These are phyloP conservation scores for Myotis brandtii DNA, from an alignment of 2,113 vertebrate species.

Conservation along the genomic window DNA sequence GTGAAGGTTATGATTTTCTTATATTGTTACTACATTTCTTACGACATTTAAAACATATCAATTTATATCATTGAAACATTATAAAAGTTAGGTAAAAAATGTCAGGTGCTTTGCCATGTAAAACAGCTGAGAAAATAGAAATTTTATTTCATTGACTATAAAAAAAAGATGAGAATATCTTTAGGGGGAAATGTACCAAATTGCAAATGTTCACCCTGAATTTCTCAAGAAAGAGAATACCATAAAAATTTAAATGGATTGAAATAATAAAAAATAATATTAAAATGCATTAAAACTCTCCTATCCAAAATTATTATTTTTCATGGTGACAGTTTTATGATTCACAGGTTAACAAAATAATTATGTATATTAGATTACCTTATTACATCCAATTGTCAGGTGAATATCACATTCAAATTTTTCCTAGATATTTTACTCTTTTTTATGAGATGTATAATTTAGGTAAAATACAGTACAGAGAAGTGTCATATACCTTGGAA, in stretches of 20 bases:
- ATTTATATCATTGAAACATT: not conserved
- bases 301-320: conserved; percentile 65
- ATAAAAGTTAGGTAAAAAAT: not conserved
- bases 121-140: not conserved
- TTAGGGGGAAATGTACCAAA: not conserved
- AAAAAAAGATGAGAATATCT: not conserved
- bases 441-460: conserved; percentile 54
- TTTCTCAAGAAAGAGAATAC: conserved; percentile 59
- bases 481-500: conserved; percentile 56
- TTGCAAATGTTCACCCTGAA: conserved; percentile 41
- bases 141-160: conserved; percentile 3
- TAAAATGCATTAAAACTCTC: conserved; percentile 69
- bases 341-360: conserved; percentile 67
- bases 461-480: not conserved
- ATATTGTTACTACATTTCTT: not conserved
- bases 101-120: not conserved
- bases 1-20: not conserved
- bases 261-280: conserved; percentile 72
- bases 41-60: not conserved
- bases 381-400: conserved; percentile 48
- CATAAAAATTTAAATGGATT: conserved; percentile 70
- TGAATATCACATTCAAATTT: conserved; percentile 50
- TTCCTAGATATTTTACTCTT: conserved; percentile 56
- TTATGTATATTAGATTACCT: conserved; percentile 62
- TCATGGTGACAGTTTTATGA: conserved; percentile 70